Evolutionary conservation across 1,140 invertebrate genomes (phyloP).

Genomic region (Caenorhabditis brenneri): DNA sequence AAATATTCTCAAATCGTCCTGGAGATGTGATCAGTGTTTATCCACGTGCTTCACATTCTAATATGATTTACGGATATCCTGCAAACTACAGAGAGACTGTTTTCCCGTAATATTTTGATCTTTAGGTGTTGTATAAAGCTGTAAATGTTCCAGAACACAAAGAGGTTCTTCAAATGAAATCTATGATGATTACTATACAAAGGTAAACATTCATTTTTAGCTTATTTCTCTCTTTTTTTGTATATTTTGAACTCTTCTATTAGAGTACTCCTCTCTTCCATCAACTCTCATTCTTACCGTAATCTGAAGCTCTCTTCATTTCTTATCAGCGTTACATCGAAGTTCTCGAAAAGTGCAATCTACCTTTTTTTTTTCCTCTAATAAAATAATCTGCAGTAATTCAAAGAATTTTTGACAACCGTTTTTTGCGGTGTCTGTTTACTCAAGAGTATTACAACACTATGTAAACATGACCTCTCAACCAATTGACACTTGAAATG

Average conservation of each 20-base stretch:
- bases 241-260: too few relatives aligned
- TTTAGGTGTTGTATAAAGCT: background rate
- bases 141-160: background rate
- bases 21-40: conserved; percentile 32
- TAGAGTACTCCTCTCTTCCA: too few relatives aligned
- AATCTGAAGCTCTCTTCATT: too few relatives aligned
- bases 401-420: too few relatives aligned
- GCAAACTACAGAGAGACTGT: conserved; percentile 1
- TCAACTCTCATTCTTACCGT: too few relatives aligned
- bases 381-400: too few relatives aligned
- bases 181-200: conserved; percentile 24
- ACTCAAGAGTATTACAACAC: background rate
- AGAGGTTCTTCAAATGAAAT: background rate
- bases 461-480: background rate
- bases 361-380: too few relatives aligned
- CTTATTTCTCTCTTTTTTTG: too few relatives aligned
- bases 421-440: background rate
- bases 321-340: too few relatives aligned
- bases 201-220: background rate
- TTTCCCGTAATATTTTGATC: background rate
- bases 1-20: conserved; percentile 15
- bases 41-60: conserved; percentile 34
- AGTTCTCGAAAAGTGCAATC: too few relatives aligned
- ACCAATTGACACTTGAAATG: too few relatives aligned
- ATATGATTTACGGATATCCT: conserved; percentile 43